Conservation (phyloP, 2,797 vertebrate genomes). For the Alcedo atthis region DNA sequence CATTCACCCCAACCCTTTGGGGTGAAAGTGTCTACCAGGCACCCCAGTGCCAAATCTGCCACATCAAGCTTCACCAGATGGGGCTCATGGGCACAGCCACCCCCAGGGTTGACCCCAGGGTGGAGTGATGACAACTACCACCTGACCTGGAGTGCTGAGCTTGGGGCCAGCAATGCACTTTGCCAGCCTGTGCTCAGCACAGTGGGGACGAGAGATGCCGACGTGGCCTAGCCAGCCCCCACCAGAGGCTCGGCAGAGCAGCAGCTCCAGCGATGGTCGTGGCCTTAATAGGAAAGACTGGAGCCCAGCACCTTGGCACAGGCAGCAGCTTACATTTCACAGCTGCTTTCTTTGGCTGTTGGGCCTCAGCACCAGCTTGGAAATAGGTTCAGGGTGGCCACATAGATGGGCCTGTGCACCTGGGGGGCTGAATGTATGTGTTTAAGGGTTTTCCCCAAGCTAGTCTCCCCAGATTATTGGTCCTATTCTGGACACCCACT, state of each 20-base stretch:
- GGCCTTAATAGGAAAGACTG: constrained; percentile 74
- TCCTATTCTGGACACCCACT: not conserved
- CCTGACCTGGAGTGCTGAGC: not conserved
- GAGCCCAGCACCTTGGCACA: constrained; percentile 56
- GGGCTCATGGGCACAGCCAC: not conserved
- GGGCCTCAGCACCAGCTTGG: constrained; percentile 43
- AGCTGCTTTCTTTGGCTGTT: constrained; percentile 68
- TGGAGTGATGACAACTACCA: not conserved
- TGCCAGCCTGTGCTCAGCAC: not conserved
- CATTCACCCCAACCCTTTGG: not conserved
- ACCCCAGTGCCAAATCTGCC: not conserved
- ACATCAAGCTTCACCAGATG: fast-evolving
- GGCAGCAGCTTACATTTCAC: constrained; percentile 61
- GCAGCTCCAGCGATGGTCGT: constrained; percentile 51
- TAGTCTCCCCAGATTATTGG: not conserved
- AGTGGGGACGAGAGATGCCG: not conserved
- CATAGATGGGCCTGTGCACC: not conserved
- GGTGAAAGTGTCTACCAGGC: not conserved
- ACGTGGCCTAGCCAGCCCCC: not conserved
- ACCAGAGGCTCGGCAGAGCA: not conserved
- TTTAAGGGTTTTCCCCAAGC: not conserved
- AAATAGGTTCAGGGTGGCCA: not conserved
- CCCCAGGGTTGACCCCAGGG: not conserved
- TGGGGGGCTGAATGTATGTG: not conserved
- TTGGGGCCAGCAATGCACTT: not conserved